These are phyloP conservation scores for Arbacia lixula DNA, from an alignment of 53 echinoderm and acorn worm genomes.

Conservation along the genomic window DNA sequence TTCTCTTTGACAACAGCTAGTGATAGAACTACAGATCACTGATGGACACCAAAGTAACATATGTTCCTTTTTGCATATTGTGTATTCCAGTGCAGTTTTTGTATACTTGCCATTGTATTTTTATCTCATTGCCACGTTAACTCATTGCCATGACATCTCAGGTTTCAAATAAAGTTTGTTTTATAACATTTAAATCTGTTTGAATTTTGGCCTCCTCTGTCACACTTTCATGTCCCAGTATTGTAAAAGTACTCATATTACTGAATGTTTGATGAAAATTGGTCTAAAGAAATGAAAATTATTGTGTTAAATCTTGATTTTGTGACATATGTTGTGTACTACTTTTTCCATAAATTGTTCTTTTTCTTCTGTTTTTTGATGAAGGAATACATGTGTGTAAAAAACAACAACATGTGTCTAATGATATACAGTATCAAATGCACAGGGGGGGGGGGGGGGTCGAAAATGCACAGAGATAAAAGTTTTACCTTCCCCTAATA, in stretches of 20 bases:
- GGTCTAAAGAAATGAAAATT: no score
- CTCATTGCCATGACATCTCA: constrained; percentile 7
- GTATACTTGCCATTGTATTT: constrained; percentile 3
- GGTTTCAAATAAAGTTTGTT: constrained; percentile 20
- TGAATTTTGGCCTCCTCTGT: constrained; percentile 12
- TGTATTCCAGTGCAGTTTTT: constrained; percentile 13
- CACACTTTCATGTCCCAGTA: constrained; percentile 13
- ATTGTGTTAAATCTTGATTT: no score
- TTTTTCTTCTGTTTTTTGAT: no score
- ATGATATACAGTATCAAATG: no score
- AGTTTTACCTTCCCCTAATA: no score
- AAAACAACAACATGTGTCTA: no score
- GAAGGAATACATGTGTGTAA: no score
- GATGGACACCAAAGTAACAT: constrained; percentile 16
- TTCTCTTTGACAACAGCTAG: background rate
- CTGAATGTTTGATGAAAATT: no score
- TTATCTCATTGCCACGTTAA: constrained; percentile 1
- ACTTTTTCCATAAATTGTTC: no score
- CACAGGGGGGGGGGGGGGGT: no score
- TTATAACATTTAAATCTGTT: background rate
- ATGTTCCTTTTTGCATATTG: constrained; percentile 9
- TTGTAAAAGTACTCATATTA: constrained; percentile 15
- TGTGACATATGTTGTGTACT: no score
- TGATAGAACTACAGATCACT: constrained; percentile 8
- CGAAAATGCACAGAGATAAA: no score